phyloP scores from a whole-genome alignment of 2,113 vertebrate genomes.

The Hiodon tergisus region DNA sequence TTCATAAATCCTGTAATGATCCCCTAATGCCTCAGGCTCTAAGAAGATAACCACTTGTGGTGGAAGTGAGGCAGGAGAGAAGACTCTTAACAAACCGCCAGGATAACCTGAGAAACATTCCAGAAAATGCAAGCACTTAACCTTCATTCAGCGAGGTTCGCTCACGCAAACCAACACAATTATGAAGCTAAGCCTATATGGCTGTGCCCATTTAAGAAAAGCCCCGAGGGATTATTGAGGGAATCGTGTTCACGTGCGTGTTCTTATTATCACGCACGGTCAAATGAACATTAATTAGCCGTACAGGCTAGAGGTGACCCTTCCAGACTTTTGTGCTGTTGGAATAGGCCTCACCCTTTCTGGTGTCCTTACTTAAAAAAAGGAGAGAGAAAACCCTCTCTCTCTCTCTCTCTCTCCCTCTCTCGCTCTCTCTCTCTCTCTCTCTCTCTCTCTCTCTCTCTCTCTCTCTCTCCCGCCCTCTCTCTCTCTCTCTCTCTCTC shows the following conservation, averaged over 20 bases:
- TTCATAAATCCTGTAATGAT: background rate
- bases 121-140: background rate
- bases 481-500: background rate
- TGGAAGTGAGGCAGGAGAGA: conserved; percentile 3
- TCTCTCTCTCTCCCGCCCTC: background rate
- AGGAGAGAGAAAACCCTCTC: conserved; percentile 7
- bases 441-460: background rate
- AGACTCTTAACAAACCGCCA: background rate
- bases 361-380: conserved; percentile 38
- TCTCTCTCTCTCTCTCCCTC: background rate
- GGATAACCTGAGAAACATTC: background rate
- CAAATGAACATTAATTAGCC: background rate
- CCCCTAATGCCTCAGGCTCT: background rate
- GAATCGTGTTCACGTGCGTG: background rate
- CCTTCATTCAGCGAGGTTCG: background rate
- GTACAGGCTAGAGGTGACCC: background rate
- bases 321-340: background rate
- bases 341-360: conserved; percentile 5
- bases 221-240: background rate
- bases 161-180: background rate
- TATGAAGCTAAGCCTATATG: background rate
- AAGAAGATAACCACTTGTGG: background rate
- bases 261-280: background rate
- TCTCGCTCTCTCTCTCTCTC: background rate
- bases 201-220: background rate